These are phyloP conservation scores for Pristionchus mayeri DNA, from an alignment of 2,888 invertebrate genomes.

Conservation along the genomic window DNA sequence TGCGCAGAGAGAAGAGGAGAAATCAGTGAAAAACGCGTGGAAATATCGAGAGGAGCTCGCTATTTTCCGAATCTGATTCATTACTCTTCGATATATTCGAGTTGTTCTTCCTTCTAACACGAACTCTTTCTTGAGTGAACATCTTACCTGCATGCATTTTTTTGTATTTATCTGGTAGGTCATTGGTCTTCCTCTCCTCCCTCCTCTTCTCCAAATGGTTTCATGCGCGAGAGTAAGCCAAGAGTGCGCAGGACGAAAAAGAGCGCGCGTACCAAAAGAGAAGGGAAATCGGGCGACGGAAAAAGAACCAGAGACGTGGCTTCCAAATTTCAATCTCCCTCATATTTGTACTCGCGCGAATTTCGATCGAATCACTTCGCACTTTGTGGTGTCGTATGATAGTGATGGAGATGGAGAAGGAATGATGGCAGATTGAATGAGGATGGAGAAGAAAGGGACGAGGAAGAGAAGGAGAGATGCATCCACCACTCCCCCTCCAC, in stretches of 20 bases:
- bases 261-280: conserved; percentile 16
- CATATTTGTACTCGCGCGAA: not conserved
- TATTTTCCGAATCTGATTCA: too few relatives aligned
- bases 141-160: too few relatives aligned
- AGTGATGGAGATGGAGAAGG: not conserved
- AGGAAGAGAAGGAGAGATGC: conserved; percentile 5
- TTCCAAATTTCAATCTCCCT: conserved; percentile 21
- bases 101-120: too few relatives aligned
- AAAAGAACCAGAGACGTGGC: not conserved
- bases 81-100: too few relatives aligned
- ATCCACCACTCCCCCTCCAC: not conserved
- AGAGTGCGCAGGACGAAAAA: conserved; percentile 9
- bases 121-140: too few relatives aligned
- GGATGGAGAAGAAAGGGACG: not conserved
- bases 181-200: not conserved
- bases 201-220: not conserved
- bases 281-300: not conserved
- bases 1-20: not conserved
- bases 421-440: not conserved
- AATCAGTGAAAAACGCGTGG: conserved; percentile 37
- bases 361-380: not conserved
- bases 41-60: not conserved
- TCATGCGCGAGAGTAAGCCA: conserved; percentile 36
- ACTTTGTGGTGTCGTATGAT: not conserved
- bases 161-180: not conserved